Evolutionary conservation across 2,797 vertebrate species (phyloP).

Genomic region (Danionella dracula): DNA sequence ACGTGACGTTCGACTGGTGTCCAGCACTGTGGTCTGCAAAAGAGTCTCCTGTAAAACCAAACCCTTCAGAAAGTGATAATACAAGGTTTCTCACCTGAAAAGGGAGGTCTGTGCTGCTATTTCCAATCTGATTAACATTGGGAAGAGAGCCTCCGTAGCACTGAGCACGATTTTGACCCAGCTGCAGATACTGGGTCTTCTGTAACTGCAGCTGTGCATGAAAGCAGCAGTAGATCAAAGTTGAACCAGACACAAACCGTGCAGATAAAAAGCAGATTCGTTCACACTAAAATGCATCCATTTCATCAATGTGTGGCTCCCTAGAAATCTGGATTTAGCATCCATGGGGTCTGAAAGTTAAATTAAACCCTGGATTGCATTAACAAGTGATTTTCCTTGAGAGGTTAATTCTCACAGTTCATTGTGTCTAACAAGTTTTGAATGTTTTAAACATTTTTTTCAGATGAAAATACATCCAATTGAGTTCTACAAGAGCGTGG

Average conservation of each 20-base stretch:
- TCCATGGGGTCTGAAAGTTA: too few relatives aligned
- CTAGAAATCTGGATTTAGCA: too few relatives aligned
- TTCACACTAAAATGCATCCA: background rate
- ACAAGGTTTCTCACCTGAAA: constrained; percentile 90
- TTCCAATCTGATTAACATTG: constrained; percentile 99
- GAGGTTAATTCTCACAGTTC: too few relatives aligned
- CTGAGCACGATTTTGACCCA: constrained; percentile 97
- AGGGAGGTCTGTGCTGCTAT: constrained; percentile 92
- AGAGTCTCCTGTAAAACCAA: constrained; percentile 56
- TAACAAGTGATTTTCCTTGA: too few relatives aligned
- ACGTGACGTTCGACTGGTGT: constrained; percentile 92
- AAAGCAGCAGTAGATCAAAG: constrained; percentile 66
- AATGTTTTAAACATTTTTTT: too few relatives aligned
- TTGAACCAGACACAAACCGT: constrained; percentile 17
- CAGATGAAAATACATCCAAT: too few relatives aligned
- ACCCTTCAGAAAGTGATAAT: background rate
- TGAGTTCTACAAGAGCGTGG: too few relatives aligned
- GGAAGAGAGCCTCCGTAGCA: constrained; percentile 98
- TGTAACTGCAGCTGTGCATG: constrained; percentile 96
- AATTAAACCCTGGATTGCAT: too few relatives aligned
- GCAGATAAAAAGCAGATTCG: constrained; percentile 20
- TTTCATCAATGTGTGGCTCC: too few relatives aligned
- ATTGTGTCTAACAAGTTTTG: too few relatives aligned
- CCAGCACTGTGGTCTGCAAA: constrained; percentile 89
- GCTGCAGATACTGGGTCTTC: constrained; percentile 98